Evolutionary conservation across 2,888 invertebrate genomes (phyloP), one percentile per base, ranked within the genome.

Genomic region (Cyclophora albipunctata): DNA sequence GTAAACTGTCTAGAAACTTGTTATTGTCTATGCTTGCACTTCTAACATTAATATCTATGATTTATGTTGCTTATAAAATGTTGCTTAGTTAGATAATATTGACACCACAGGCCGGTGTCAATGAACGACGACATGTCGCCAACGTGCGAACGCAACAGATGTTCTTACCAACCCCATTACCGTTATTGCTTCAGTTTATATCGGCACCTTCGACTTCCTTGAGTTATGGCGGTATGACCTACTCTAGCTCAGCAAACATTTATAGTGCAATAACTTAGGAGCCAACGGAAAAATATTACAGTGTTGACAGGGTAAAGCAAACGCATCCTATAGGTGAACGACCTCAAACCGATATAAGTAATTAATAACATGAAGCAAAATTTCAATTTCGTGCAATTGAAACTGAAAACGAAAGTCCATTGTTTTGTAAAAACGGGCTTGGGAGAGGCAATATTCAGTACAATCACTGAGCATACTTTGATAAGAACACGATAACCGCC

Each of bases 401-500:
- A 52, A 52, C 51, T 47, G 52, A 58, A 52, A 54, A 51, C 50
- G 54, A 54, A 54, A 60, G 51, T 55, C 55, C 51, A 61, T 65
- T 64, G 61, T 64, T 69, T 63, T 55, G 37, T 37, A 37, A 37
- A 37, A 37, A 58, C 60, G 63, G 55, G 37, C 34, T 43, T 20
- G 50, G 48, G 54, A 59, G 60, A 55, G 56, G 51, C 57, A 56
- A 58, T 63, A 60, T 57, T 59, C 52, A 5, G 37, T 57, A 56
- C 63, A 78, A 76, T 75, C 73, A 64, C 63, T 67, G 66, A 69
- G 67, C 69, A 71, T 64, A 69, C 60, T 67, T 66, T 62, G 81
- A 83, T 84, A 82, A 80, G 64, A 54, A 49, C 40, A 47, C 67
- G 78, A 84, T 84, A 84, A 78, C 63, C 67, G 63, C 64, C 69